Evolutionary conservation across 2,797 vertebrate genomes (phyloP).

Genomic region (Gymnothorax javanicus): DNA sequence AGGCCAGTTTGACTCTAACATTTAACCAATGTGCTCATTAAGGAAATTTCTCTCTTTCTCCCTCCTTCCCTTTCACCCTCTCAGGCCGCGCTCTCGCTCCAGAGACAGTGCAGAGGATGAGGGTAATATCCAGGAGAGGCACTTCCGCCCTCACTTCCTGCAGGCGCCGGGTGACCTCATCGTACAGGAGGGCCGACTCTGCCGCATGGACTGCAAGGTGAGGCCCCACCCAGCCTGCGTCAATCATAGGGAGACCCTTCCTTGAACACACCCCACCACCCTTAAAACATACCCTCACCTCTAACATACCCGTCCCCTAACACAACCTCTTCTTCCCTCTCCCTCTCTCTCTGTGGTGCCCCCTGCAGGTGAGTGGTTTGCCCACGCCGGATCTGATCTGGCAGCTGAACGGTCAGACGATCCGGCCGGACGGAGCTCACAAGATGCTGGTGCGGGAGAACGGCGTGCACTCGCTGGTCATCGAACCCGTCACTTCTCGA

Average conservation of each 20-base stretch:
- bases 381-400: conserved; percentile 94
- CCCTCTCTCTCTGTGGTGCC: too few relatives aligned
- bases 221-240: conserved; percentile 32
- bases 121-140: conserved; percentile 95
- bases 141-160: conserved; percentile 98
- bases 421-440: conserved; percentile 89
- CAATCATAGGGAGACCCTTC: not conserved
- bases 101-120: conserved; percentile 96
- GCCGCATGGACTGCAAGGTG: conserved; percentile 99
- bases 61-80: not conserved
- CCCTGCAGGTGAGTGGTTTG: conserved; percentile 88
- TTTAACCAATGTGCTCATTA: too few relatives aligned
- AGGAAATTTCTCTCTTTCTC: conserved; percentile 22
- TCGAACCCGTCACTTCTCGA: conserved; percentile 89
- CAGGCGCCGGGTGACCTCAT: conserved; percentile 97
- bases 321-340: too few relatives aligned
- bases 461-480: conserved; percentile 93
- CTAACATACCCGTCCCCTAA: too few relatives aligned
- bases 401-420: conserved; percentile 90
- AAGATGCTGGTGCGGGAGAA: conserved; percentile 98
- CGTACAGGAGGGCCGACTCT: conserved; percentile 93
- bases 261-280: conserved; percentile 22
- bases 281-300: not conserved
- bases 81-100: conserved; percentile 92
- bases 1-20: too few relatives aligned